A percentile compares a stretch with the other conserved stretches of the same genome.
Conservation (phyloP, 2,113 vertebrate species). For the Balaenoptera acutorostrata region DNA sequence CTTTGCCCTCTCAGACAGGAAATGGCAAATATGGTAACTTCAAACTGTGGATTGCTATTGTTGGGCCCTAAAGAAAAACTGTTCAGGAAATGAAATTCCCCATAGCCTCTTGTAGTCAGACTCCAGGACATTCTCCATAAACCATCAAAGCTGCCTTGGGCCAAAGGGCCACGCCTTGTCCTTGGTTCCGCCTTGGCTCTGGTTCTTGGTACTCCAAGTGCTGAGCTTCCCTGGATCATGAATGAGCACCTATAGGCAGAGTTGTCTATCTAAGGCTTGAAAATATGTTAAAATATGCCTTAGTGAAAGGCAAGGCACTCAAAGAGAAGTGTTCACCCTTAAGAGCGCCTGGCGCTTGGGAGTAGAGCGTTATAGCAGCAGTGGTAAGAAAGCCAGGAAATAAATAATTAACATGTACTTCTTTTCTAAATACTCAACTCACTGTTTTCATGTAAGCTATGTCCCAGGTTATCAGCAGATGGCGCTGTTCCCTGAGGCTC, state of each 20-base stretch:
- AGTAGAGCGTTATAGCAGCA: neutral
- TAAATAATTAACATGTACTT: neutral
- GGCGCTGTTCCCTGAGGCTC: constrained; percentile 62
- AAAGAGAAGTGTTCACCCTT: neutral
- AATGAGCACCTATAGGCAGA: neutral
- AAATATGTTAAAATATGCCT: constrained; percentile 32
- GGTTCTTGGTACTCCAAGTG: neutral
- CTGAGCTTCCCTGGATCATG: neutral
- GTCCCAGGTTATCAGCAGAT: constrained; percentile 57
- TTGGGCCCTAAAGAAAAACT: neutral
- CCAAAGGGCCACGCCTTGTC: neutral
- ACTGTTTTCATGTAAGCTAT: neutral
- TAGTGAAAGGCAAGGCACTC: constrained; percentile 5
- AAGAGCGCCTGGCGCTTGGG: neutral
- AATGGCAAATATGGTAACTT: neutral
- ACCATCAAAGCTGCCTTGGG: neutral
- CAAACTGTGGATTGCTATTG: neutral
- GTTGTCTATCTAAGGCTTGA: neutral
- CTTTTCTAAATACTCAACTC: neutral
- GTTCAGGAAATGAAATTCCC: neutral
- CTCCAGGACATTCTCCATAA: neutral
- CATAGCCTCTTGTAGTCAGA: neutral
- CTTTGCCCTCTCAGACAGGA: neutral
- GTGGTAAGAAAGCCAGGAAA: neutral
- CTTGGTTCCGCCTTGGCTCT: neutral